These are phyloP conservation scores for Eilema depressum DNA, from an alignment of 2,888 invertebrate genomes.

Conservation along the genomic window DNA sequence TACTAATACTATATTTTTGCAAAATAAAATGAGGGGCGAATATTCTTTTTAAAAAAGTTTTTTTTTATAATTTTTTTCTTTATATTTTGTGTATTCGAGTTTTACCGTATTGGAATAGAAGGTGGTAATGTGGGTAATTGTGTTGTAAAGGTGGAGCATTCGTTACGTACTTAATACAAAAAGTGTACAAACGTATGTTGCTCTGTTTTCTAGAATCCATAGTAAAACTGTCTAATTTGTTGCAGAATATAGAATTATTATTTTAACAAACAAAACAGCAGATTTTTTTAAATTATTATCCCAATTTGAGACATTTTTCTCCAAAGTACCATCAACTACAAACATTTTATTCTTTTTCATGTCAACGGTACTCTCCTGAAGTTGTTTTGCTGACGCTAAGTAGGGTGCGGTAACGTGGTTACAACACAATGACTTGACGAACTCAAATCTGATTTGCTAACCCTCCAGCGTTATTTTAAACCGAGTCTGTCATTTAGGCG, in stretches of 20 bases:
- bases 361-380: neutral
- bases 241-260: too few species aligned
- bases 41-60: too few species aligned
- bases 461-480: slow-evolving; percentile 85
- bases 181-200: too few species aligned
- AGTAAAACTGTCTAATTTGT: too few species aligned
- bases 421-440: slow-evolving; percentile 85
- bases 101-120: too few species aligned
- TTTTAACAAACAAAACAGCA: neutral
- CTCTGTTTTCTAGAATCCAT: too few species aligned
- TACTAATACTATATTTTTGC: too few species aligned
- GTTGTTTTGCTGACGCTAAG: slow-evolving; percentile 60
- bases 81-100: too few species aligned
- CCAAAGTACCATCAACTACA: neutral
- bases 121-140: too few species aligned
- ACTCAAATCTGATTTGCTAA: slow-evolving; percentile 84
- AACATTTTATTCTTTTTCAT: neutral
- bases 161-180: neutral
- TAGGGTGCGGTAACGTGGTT: slow-evolving; percentile 77
- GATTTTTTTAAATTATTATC: neutral
- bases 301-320: neutral
- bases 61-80: too few species aligned
- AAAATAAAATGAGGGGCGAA: too few species aligned
- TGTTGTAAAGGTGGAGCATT: too few species aligned
- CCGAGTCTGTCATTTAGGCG: slow-evolving; percentile 81